These are phyloP conservation scores for Drosophila recens DNA, from an alignment of 2,888 invertebrate genomes.

Conservation along the genomic window DNA sequence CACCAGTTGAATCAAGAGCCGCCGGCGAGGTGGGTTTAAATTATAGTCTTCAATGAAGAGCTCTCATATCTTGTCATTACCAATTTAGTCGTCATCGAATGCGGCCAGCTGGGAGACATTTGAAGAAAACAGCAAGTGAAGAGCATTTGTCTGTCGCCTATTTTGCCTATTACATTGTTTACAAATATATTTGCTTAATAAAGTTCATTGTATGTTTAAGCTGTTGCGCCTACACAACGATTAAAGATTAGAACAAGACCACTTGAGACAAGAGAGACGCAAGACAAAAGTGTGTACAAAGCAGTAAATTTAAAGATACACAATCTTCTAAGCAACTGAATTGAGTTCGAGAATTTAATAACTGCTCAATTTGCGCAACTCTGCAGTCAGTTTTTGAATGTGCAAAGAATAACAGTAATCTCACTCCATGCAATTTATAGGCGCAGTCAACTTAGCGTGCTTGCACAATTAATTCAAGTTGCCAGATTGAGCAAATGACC, in stretches of 20 bases:
- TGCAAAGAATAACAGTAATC: neutral
- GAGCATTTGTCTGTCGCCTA: neutral
- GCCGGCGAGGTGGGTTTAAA: slow-evolving; percentile 22
- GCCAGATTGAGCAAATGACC: slow-evolving; percentile 23
- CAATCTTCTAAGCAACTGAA: slow-evolving; percentile 11
- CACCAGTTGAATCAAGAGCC: neutral
- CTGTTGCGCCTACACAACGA: neutral
- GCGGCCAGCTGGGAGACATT: slow-evolving; percentile 41
- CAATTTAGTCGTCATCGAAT: slow-evolving; percentile 24
- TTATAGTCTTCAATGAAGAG: neutral
- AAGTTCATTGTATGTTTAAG: slow-evolving; percentile 44
- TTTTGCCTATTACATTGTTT: slow-evolving; percentile 19
- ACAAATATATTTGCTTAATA: slow-evolving; percentile 50
- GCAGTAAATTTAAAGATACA: slow-evolving; percentile 40
- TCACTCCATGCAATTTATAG: neutral
- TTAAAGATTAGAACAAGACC: slow-evolving; percentile 20
- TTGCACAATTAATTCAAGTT: slow-evolving; percentile 5
- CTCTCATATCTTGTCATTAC: neutral
- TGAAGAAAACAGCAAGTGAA: slow-evolving; percentile 47
- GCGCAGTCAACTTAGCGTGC: slow-evolving; percentile 19
- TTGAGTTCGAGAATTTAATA: neutral
- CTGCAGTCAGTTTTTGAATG: neutral
- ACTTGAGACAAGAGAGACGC: slow-evolving; percentile 10
- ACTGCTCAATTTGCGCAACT: neutral
- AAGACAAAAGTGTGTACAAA: slow-evolving; percentile 38